These are phyloP conservation scores for Rhinoptilus africanus DNA, from an alignment of 2,113 vertebrate genomes.

Conservation along the genomic window DNA sequence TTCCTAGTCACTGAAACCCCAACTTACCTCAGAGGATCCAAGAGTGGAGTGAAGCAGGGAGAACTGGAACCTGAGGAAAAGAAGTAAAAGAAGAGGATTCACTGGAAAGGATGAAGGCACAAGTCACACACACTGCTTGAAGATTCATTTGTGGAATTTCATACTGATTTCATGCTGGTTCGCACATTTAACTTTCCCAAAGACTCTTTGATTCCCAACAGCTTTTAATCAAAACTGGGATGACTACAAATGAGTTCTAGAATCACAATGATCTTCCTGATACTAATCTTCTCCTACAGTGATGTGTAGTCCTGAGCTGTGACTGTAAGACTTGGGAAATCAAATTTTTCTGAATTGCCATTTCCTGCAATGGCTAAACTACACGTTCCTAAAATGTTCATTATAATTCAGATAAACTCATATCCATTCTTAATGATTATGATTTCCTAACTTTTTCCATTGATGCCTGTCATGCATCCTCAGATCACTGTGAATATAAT, in stretches of 20 bases:
- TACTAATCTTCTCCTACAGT: background rate
- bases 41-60: constrained; percentile 18
- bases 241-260: background rate
- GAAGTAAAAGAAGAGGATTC: background rate
- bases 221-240: background rate
- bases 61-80: constrained; percentile 60
- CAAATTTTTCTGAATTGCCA: background rate
- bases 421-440: background rate
- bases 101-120: background rate
- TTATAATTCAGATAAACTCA: background rate
- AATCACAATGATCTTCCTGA: background rate
- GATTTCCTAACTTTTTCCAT: background rate
- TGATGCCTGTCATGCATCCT: background rate
- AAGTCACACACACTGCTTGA: background rate
- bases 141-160: background rate
- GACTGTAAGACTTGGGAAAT: background rate
- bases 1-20: background rate
- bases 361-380: background rate
- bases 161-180: background rate
- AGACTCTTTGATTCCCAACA: background rate
- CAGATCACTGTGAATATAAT: background rate
- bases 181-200: background rate
- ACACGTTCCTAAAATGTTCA: background rate
- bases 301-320: background rate
- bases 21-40: constrained; percentile 19